Evolutionary conservation across 2,888 invertebrate genomes (phyloP).

Genomic region (Mechanitis mazaeus): DNA sequence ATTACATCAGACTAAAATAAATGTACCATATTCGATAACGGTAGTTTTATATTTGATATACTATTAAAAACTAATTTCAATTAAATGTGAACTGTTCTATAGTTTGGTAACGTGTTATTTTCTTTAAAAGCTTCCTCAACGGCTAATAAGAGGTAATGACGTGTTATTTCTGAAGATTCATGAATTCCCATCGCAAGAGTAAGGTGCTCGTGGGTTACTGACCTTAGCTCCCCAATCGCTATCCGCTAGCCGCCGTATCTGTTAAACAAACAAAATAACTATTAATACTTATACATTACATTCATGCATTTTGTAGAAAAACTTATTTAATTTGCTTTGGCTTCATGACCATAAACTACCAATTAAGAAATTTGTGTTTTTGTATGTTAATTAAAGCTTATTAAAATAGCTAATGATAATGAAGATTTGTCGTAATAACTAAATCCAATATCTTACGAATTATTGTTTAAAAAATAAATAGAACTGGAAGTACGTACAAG

Average conservation of each 20-base stretch:
- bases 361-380: too few species aligned
- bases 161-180: constrained; percentile 72
- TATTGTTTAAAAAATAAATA: too few species aligned
- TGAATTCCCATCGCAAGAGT: constrained; percentile 64
- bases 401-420: too few species aligned
- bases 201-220: constrained; percentile 61
- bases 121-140: constrained; percentile 69
- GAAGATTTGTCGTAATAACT: too few species aligned
- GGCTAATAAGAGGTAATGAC: constrained; percentile 71
- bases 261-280: constrained; percentile 54
- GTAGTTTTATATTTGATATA: constrained; percentile 16
- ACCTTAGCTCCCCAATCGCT: constrained; percentile 63
- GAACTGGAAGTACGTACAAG: too few species aligned
- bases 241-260: constrained; percentile 57
- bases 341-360: too few species aligned
- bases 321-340: too few species aligned
- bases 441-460: too few species aligned
- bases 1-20: constrained; percentile 8
- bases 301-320: background rate
- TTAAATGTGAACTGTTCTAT: constrained; percentile 58
- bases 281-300: constrained; percentile 28
- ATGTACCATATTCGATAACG: constrained; percentile 3
- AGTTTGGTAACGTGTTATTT: constrained; percentile 60
- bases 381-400: too few species aligned
- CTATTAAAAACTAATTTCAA: constrained; percentile 46